A percentile compares a stretch with the other conserved stretches of the same genome.
phyloP scores from a whole-genome alignment of 2,113 vertebrate species.

The Pelecanoides urinatrix region DNA sequence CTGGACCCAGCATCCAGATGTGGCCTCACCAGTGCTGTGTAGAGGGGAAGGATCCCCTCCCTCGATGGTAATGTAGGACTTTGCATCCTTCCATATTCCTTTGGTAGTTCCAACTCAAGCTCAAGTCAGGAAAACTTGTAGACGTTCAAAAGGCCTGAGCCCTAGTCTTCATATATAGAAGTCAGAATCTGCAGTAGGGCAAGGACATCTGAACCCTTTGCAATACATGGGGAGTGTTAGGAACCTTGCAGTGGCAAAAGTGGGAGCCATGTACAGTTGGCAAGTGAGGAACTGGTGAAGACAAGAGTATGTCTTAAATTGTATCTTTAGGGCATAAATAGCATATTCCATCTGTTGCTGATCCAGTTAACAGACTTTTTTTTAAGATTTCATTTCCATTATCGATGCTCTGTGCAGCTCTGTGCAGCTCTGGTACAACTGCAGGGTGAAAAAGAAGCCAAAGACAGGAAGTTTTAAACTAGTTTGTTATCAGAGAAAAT shows the following conservation, averaged over 20 bases:
- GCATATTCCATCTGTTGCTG: not conserved
- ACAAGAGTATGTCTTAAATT: not conserved
- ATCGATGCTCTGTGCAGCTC: not conserved
- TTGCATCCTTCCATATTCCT: not conserved
- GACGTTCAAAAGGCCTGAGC: not conserved
- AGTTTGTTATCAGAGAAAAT: not conserved
- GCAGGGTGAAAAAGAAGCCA: not conserved
- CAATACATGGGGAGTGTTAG: not conserved
- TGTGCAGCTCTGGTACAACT: not conserved
- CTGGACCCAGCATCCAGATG: not conserved
- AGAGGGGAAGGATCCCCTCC: not conserved
- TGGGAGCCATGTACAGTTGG: not conserved
- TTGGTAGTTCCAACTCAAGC: not conserved
- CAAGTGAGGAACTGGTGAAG: not conserved
- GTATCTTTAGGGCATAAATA: not conserved
- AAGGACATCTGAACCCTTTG: not conserved
- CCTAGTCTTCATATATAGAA: not conserved
- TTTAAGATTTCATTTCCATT: fast-evolving
- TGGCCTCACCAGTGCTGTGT: not conserved
- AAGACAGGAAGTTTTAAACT: not conserved
- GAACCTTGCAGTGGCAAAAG: not conserved
- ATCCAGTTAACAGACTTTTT: not conserved
- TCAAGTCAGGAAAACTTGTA: not conserved
- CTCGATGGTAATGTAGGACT: not conserved
- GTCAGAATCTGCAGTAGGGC: not conserved